phyloP scores from a whole-genome alignment of 2,797 vertebrate genomes.

The Clarias pachynema region DNA sequence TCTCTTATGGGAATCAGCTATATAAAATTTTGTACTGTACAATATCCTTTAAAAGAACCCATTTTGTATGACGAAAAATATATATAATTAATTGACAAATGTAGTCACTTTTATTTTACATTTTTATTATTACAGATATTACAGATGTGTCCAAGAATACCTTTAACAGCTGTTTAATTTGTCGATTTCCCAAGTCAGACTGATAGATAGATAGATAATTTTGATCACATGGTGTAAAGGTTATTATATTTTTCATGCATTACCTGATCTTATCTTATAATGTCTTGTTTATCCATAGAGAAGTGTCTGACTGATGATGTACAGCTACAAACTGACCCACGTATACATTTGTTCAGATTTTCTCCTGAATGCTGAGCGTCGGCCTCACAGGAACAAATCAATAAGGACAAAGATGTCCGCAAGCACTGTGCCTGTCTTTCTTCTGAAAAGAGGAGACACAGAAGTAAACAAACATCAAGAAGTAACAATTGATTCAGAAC shows the following conservation, averaged over 20 bases:
- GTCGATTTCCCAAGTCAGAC: too few species aligned
- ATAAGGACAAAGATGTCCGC: constrained; percentile 41
- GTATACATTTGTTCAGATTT: constrained; percentile 27
- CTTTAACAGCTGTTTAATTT: too few species aligned
- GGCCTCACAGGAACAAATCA: constrained; percentile 49
- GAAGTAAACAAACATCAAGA: constrained; percentile 53
- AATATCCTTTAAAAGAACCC: not conserved
- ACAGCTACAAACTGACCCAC: constrained; percentile 33
- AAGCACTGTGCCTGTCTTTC: constrained; percentile 34
- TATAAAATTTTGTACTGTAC: not conserved
- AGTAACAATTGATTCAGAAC: constrained; percentile 38
- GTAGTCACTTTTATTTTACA: too few species aligned
- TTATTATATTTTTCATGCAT: not conserved
- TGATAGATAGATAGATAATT: not conserved
- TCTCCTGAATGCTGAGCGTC: constrained; percentile 28
- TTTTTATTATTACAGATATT: too few species aligned
- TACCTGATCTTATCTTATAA: not conserved
- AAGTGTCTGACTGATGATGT: constrained; percentile 29
- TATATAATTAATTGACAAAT: too few species aligned
- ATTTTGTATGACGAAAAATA: too few species aligned
- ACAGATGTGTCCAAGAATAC: too few species aligned
- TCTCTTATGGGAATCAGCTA: not conserved
- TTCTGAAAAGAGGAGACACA: constrained; percentile 33
- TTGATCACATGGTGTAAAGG: not conserved
- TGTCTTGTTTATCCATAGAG: constrained; percentile 5